These are phyloP conservation scores for Eremobia ochroleuca DNA, from an alignment of 2,888 invertebrate species.

Conservation along the genomic window DNA sequence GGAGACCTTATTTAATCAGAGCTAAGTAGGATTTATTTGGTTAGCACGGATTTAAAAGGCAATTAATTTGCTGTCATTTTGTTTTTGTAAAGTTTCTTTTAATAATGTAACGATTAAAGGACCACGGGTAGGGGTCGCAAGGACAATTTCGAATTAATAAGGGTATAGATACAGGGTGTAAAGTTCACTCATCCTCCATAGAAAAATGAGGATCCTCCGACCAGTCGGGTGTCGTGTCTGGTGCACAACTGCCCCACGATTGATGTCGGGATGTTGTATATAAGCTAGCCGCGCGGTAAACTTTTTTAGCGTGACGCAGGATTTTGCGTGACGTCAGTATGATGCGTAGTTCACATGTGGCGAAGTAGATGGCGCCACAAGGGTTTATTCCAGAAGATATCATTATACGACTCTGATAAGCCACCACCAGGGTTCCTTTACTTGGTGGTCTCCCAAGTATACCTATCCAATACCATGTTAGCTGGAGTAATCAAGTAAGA, in stretches of 20 bases:
- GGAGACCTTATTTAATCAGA: constrained; percentile 40
- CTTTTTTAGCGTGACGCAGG: not conserved
- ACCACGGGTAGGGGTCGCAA: not conserved
- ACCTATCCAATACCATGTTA: not conserved
- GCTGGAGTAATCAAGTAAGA: not conserved
- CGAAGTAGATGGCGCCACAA: not conserved
- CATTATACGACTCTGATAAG: not conserved
- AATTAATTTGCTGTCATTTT: constrained; percentile 30
- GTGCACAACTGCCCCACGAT: not conserved
- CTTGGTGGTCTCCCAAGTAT: not conserved
- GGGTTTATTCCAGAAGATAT: not conserved
- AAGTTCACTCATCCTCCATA: not conserved
- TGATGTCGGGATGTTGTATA: not conserved
- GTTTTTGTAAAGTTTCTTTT: not conserved
- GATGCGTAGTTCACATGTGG: not conserved
- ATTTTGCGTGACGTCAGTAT: not conserved
- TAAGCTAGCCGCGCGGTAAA: not conserved
- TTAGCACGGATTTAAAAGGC: constrained; percentile 18
- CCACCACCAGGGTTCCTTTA: not conserved
- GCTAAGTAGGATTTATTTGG: constrained; percentile 40
- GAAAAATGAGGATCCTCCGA: not conserved
- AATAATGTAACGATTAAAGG: not conserved
- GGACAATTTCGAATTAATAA: not conserved
- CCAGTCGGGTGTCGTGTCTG: rapidly evolving
- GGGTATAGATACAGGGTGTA: not conserved